phyloP scores from a whole-genome alignment of 2,797 vertebrate species.

The Poeciliopsis gracilis region DNA sequence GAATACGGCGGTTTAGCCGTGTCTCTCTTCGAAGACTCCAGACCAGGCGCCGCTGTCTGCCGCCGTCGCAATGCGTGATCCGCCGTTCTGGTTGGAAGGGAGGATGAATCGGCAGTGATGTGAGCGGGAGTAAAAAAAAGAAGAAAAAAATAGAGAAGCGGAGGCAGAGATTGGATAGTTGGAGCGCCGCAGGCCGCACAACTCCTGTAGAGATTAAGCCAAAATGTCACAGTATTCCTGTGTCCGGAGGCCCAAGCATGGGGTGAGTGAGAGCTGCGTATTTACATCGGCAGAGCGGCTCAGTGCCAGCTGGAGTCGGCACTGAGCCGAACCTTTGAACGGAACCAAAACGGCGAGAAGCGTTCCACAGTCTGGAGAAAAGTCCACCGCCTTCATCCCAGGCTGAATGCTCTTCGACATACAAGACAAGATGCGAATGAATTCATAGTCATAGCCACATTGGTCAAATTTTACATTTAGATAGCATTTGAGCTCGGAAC shows the following conservation, averaged over 20 bases:
- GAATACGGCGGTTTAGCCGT: slow-evolving; percentile 24
- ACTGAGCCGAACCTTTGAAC: slow-evolving; percentile 30
- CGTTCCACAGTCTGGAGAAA: slow-evolving; percentile 28
- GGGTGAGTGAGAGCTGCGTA: slow-evolving; percentile 40
- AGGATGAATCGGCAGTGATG: not conserved
- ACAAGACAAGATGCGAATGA: slow-evolving; percentile 7
- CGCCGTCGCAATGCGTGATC: slow-evolving; percentile 51
- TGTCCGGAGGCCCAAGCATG: slow-evolving; percentile 40
- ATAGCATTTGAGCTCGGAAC: slow-evolving; percentile 34
- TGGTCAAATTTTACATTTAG: slow-evolving; percentile 40
- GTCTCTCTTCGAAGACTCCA: slow-evolving; percentile 5
- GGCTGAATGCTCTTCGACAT: slow-evolving; percentile 14
- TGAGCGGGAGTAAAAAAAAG: slow-evolving; percentile 8
- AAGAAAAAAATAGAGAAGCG: slow-evolving; percentile 29
- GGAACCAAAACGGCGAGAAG: slow-evolving; percentile 2
- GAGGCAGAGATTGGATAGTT: slow-evolving; percentile 22
- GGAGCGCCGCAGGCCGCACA: slow-evolving; percentile 8
- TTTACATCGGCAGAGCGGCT: slow-evolving; percentile 58
- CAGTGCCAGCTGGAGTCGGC: slow-evolving; percentile 55
- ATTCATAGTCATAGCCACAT: slow-evolving; percentile 30
- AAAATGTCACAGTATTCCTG: slow-evolving; percentile 53
- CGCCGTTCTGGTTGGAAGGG: slow-evolving; percentile 48
- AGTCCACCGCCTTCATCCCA: not conserved
- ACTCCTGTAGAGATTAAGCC: slow-evolving; percentile 29
- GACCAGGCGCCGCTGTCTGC: slow-evolving; percentile 32